Conservation (phyloP, 2,888 invertebrate genomes). For the Pyralis farinalis region DNA sequence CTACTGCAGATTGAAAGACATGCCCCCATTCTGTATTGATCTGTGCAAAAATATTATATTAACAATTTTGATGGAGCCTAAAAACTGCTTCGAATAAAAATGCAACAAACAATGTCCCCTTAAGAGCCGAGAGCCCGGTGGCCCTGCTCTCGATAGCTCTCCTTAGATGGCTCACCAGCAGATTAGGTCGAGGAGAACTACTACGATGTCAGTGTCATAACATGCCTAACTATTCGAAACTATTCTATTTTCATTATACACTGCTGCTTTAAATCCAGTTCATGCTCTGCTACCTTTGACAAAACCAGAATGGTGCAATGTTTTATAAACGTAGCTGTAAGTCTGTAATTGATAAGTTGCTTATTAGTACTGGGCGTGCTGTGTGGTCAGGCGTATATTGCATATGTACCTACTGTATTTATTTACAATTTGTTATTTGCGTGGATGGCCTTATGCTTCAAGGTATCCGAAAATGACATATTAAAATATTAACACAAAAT, state of each 20-base stretch:
- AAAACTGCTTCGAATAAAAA: conserved; percentile 31
- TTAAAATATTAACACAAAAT: conserved; percentile 20
- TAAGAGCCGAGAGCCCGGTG: conserved; percentile 69
- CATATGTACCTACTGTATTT: conserved; percentile 44
- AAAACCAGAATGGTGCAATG: conserved; percentile 27
- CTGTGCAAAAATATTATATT: too few relatives aligned
- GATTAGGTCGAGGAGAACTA: conserved; percentile 79
- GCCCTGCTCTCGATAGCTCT: conserved; percentile 78
- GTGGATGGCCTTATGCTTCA: conserved; percentile 47
- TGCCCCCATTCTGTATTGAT: too few relatives aligned
- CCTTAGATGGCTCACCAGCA: conserved; percentile 77
- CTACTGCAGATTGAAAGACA: too few relatives aligned
- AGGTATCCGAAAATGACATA: conserved; percentile 40
- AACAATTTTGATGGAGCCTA: too few relatives aligned
- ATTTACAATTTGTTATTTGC: conserved; percentile 50
- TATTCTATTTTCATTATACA: conserved; percentile 32
- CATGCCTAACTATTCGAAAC: conserved; percentile 39
- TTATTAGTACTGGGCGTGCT: conserved; percentile 33
- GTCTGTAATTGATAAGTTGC: conserved; percentile 16
- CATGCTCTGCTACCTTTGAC: not conserved
- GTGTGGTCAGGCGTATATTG: conserved; percentile 60
- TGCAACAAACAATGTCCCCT: conserved; percentile 58
- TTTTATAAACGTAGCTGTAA: conserved; percentile 11
- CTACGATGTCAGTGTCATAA: conserved; percentile 74
- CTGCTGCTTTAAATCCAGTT: conserved; percentile 4